A percentile compares a stretch with the other conserved stretches of the same genome.
Conservation (phyloP, 2,888 invertebrate genomes). For the Iphiclides podalirius region DNA sequence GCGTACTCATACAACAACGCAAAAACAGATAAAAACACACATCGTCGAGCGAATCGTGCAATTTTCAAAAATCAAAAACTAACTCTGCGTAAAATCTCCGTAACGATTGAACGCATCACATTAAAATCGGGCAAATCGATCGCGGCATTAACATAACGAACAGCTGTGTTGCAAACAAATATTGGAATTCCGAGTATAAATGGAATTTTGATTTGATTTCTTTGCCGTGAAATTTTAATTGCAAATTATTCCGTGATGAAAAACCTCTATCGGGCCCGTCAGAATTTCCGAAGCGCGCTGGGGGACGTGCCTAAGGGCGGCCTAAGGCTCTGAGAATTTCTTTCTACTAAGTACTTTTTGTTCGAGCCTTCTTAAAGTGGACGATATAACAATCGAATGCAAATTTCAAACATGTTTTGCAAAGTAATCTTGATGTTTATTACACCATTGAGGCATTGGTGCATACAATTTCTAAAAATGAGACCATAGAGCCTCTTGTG, state of each 20-base stretch:
- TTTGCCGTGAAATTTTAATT: conserved; percentile 71
- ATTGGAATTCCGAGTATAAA: conserved; percentile 65
- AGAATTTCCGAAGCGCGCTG: conserved; percentile 42
- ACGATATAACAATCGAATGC: neutral
- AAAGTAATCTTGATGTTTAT: too few species aligned
- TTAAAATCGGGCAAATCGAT: conserved; percentile 23
- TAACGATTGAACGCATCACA: neutral
- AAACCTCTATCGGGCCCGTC: conserved; percentile 72
- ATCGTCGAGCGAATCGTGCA: too few species aligned
- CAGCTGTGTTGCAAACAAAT: conserved; percentile 65
- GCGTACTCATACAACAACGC: too few species aligned
- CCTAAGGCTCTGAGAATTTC: conserved; percentile 14
- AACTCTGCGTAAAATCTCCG: neutral
- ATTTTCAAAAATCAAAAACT: too few species aligned
- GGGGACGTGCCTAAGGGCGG: neutral
- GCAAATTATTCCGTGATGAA: conserved; percentile 75
- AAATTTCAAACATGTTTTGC: too few species aligned
- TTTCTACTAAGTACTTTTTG: conserved; percentile 10
- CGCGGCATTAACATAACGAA: conserved; percentile 41
- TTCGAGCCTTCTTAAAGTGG: neutral
- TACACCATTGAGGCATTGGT: too few species aligned
- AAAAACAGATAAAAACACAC: too few species aligned
- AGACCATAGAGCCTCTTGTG: too few species aligned
- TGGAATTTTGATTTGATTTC: conserved; percentile 79
- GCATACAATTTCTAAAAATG: too few species aligned